A percentile compares a stretch with the other conserved stretches of the same genome.
phyloP scores from a whole-genome alignment of 1,140 invertebrate genomes.

The Drosophila yakuba region DNA sequence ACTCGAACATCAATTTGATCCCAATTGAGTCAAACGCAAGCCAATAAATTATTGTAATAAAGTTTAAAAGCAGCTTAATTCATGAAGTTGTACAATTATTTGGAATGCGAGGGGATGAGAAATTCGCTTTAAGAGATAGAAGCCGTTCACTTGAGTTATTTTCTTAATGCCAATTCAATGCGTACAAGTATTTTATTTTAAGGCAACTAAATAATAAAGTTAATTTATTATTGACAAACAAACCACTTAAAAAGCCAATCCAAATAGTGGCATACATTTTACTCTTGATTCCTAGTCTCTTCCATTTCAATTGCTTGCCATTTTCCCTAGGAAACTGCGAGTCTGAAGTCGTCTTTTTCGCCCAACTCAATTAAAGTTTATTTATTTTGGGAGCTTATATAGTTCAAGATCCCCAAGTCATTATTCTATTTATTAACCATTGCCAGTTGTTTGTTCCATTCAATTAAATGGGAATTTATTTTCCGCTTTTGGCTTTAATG shows the following conservation, averaged over 20 bases:
- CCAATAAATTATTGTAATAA: neutral
- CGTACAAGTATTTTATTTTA: neutral
- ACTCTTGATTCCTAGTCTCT: neutral
- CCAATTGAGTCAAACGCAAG: constrained; percentile 4
- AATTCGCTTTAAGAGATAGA: too few species aligned
- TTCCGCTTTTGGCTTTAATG: constrained; percentile 63
- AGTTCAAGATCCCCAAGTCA: constrained; percentile 17
- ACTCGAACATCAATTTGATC: constrained; percentile 14
- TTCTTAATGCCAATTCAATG: neutral
- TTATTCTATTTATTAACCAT: constrained; percentile 13
- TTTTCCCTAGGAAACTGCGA: neutral
- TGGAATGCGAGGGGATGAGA: neutral
- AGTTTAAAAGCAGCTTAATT: neutral
- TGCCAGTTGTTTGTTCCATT: constrained; percentile 15
- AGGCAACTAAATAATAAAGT: neutral
- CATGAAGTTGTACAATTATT: neutral
- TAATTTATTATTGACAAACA: constrained; percentile 1
- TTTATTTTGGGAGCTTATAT: constrained; percentile 24
- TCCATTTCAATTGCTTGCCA: constrained; percentile 2
- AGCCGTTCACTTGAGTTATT: neutral
- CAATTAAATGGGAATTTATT: constrained; percentile 55
- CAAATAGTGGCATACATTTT: neutral
- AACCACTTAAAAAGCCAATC: neutral
- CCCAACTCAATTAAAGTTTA: constrained; percentile 2
- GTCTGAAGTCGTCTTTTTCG: neutral